Evolutionary conservation across 2,888 invertebrate species (phyloP).

Genomic region (Endomychus coccineus): DNA sequence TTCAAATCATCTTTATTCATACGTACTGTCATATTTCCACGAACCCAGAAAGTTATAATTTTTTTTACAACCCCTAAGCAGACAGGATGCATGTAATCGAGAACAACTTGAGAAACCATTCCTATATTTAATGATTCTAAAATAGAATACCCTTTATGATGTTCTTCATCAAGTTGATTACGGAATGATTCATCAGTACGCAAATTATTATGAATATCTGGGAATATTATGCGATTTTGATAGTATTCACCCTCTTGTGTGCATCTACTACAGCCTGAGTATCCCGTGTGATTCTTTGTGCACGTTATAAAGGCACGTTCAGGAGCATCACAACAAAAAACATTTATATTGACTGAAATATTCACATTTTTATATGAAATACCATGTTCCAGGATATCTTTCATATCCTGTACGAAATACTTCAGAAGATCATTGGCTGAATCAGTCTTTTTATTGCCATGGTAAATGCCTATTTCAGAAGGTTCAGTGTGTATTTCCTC

Average conservation of each 20-base stretch:
- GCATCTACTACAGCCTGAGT: conserved; percentile 23
- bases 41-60: conserved; percentile 16
- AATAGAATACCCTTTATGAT: conserved; percentile 19
- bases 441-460: conserved; percentile 8
- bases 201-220: conserved; percentile 15
- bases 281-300: conserved; percentile 22
- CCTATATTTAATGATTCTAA: conserved; percentile 18
- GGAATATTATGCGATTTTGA: conserved; percentile 20
- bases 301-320: conserved; percentile 21
- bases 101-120: conserved; percentile 21
- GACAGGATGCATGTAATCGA: conserved; percentile 23
- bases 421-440: conserved; percentile 2
- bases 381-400: neutral
- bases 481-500: neutral
- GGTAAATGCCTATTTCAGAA: conserved; percentile 6
- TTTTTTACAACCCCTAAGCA: conserved; percentile 22
- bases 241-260: conserved; percentile 19
- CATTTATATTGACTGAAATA: conserved; percentile 14
- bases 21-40: conserved; percentile 7
- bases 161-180: conserved; percentile 17
- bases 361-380: neutral
- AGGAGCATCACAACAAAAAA: conserved; percentile 24
- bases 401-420: neutral
- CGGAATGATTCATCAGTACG: conserved; percentile 22
- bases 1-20: neutral